phyloP scores from a whole-genome alignment of 2,797 vertebrate genomes.

The Pseudomugil tenellus region DNA sequence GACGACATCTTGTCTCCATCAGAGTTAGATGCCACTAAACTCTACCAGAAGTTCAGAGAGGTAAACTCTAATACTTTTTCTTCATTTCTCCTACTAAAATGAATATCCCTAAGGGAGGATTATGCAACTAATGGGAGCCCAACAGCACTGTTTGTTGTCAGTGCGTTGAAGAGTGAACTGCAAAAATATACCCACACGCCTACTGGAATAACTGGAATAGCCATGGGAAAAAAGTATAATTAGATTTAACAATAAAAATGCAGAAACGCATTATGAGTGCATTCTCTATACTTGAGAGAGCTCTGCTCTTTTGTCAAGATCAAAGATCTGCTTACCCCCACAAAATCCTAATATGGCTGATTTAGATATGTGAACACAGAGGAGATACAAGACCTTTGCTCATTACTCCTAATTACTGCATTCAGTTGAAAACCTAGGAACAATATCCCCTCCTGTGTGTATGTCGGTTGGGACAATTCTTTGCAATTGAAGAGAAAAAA shows the following conservation, averaged over 20 bases:
- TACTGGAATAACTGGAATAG: conserved; percentile 8
- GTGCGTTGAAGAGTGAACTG: conserved; percentile 16
- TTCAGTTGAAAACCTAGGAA: conserved; percentile 34
- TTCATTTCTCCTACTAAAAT: not conserved
- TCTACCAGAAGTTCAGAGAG: conserved; percentile 98
- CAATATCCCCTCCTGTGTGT: conserved; percentile 24
- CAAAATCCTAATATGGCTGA: conserved; percentile 56
- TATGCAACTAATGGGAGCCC: not conserved
- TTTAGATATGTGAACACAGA: conserved; percentile 43
- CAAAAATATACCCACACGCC: not conserved
- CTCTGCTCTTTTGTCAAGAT: conserved; percentile 42
- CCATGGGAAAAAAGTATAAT: conserved; percentile 11
- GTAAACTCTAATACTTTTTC: conserved; percentile 69
- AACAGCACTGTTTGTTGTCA: conserved; percentile 7
- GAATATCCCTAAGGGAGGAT: not conserved
- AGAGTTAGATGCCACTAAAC: conserved; percentile 91
- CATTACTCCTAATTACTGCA: conserved; percentile 40
- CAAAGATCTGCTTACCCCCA: conserved; percentile 34
- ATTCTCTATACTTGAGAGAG: conserved; percentile 14
- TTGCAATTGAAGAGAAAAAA: conserved; percentile 17
- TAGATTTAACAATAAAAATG: conserved; percentile 41
- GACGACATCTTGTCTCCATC: conserved; percentile 94
- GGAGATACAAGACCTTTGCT: conserved; percentile 24
- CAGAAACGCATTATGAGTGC: conserved; percentile 15
- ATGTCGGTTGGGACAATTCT: conserved; percentile 10